phyloP scores from a whole-genome alignment of 1,140 invertebrate species.

The Magallana angulata region DNA sequence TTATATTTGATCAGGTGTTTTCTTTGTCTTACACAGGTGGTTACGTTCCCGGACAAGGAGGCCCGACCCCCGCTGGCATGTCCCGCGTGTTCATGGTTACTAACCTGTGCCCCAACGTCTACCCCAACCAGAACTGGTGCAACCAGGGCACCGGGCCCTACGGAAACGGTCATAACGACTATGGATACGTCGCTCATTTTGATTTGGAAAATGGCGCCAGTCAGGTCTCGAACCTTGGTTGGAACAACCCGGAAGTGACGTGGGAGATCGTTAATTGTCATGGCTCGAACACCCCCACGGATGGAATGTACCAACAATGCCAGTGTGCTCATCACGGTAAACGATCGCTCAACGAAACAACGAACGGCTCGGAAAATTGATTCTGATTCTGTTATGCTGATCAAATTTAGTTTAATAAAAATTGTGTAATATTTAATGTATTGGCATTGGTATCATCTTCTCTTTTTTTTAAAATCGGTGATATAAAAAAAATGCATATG shows the following conservation, averaged over 20 bases:
- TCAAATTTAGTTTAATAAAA: background rate
- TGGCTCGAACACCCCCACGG: slow-evolving; percentile 46
- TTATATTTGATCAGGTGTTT: no score
- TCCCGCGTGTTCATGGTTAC: slow-evolving; percentile 66
- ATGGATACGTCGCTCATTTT: slow-evolving; percentile 69
- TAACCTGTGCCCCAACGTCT: slow-evolving; percentile 66
- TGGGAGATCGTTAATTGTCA: slow-evolving; percentile 65
- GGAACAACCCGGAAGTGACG: slow-evolving; percentile 71
- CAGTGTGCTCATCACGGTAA: slow-evolving; percentile 53
- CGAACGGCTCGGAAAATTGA: background rate
- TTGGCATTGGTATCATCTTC: no score
- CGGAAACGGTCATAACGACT: slow-evolving; percentile 55
- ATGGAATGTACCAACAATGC: slow-evolving; percentile 51
- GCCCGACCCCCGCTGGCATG: slow-evolving; percentile 35
- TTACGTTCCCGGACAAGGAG: slow-evolving; percentile 62
- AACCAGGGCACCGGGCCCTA: slow-evolving; percentile 51
- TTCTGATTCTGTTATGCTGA: background rate
- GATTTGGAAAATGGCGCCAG: slow-evolving; percentile 67
- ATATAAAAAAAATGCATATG: no score
- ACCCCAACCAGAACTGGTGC: slow-evolving; percentile 68
- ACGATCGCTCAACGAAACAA: slow-evolving; percentile 31
- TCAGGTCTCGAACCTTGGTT: slow-evolving; percentile 56
- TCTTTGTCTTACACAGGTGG: slow-evolving; percentile 56
- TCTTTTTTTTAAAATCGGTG: no score
- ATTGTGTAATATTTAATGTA: no score